phyloP scores from a whole-genome alignment of 1,140 invertebrate species.

The Aleiodes sp. region DNA sequence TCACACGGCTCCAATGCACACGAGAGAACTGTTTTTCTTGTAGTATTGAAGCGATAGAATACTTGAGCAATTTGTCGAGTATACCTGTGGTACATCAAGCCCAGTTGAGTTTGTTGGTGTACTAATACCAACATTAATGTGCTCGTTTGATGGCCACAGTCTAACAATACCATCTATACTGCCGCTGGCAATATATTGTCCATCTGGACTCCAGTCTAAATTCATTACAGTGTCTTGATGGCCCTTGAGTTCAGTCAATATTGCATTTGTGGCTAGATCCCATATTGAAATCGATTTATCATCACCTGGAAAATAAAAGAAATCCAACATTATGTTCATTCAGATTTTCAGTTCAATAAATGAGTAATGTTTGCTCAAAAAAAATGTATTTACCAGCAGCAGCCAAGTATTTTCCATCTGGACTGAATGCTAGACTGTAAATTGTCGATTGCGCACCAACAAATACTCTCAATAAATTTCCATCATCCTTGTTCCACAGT shows the following conservation, averaged over 20 bases:
- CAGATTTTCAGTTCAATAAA: too few species aligned
- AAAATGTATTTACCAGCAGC: conserved; percentile 73
- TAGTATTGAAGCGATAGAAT: conserved; percentile 61
- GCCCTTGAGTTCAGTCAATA: conserved; percentile 72
- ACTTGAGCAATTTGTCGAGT: conserved; percentile 59
- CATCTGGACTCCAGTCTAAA: conserved; percentile 71
- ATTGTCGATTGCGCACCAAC: conserved; percentile 72
- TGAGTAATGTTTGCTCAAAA: too few species aligned
- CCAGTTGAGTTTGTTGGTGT: conserved; percentile 41
- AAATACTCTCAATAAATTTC: conserved; percentile 70
- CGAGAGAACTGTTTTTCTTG: conserved; percentile 58
- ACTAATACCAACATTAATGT: conserved; percentile 60
- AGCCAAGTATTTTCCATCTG: conserved; percentile 76
- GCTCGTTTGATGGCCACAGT: conserved; percentile 69
- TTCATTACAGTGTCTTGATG: conserved; percentile 71
- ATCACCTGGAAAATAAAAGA: conserved; percentile 65
- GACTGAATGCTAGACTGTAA: conserved; percentile 74
- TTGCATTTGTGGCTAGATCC: conserved; percentile 73
- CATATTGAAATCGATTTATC: conserved; percentile 74
- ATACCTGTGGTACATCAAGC: conserved; percentile 38
- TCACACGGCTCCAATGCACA: conserved; percentile 60
- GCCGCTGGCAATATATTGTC: conserved; percentile 71
- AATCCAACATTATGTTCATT: conserved; percentile 22
- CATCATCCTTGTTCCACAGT: conserved; percentile 76
- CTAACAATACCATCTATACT: conserved; percentile 70